Conservation (phyloP, 1,140 invertebrate species). For the Diachasma alloeum region DNA sequence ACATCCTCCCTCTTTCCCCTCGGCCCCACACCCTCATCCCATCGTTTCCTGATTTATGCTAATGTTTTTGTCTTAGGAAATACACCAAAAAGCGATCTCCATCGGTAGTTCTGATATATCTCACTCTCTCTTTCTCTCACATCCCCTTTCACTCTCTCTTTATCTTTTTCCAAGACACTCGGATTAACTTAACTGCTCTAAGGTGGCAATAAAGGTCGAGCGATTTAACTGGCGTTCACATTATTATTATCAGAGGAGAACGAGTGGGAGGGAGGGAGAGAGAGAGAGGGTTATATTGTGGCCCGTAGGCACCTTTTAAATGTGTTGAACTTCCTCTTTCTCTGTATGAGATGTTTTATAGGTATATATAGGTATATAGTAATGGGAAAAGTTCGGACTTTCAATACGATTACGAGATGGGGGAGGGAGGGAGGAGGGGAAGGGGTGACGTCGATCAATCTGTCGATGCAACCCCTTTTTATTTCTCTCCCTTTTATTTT, state of each 20-base stretch:
- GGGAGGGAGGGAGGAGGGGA: conserved; percentile 32
- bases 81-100: conserved; percentile 60
- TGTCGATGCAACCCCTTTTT: conserved; percentile 35
- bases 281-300: neutral
- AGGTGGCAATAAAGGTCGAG: conserved; percentile 61
- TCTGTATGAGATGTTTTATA: neutral
- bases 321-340: neutral
- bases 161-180: conserved; percentile 35
- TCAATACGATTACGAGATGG: conserved; percentile 44
- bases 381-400: conserved; percentile 59
- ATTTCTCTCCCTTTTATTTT: neutral
- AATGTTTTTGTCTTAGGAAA: conserved; percentile 65
- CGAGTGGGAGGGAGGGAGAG: neutral
- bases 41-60: conserved; percentile 62
- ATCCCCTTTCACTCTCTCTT: neutral
- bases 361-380: conserved; percentile 30
- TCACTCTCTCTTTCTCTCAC: conserved; percentile 26
- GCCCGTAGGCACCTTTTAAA: neutral
- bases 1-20: conserved; percentile 40
- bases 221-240: conserved; percentile 61
- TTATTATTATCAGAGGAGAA: conserved; percentile 15
- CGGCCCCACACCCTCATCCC: neutral
- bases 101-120: neutral
- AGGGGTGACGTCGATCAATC: conserved; percentile 53
- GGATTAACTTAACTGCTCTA: conserved; percentile 64